A percentile compares a stretch with the other conserved stretches of the same genome.
These are phyloP conservation scores for Hassar affinis DNA, from an alignment of 2,113 vertebrate species.

Conservation along the genomic window DNA sequence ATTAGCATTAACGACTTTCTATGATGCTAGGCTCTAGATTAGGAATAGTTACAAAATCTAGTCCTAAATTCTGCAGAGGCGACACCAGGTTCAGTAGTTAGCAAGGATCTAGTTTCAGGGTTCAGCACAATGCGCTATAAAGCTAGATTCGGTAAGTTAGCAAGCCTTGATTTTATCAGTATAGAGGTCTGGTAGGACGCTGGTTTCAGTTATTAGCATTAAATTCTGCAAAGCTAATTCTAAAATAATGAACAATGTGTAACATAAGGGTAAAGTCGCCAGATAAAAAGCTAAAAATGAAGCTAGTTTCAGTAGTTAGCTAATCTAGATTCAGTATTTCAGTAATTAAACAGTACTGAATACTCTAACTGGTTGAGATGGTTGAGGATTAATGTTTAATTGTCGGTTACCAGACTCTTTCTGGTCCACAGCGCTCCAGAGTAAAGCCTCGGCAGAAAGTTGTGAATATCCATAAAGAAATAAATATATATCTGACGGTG, in stretches of 20 bases:
- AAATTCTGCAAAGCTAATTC: not conserved
- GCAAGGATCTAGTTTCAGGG: not conserved
- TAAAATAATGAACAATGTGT: not conserved
- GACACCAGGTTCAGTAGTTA: not conserved
- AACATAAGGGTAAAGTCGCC: not conserved
- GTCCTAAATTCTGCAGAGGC: not conserved
- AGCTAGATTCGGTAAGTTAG: not conserved
- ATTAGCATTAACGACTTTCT: not conserved
- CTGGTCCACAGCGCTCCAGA: constrained; percentile 35
- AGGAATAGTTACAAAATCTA: too few relatives aligned
- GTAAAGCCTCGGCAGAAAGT: constrained; percentile 56
- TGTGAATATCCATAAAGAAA: constrained; percentile 56
- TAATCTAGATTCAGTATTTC: not conserved
- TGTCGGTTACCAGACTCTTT: constrained; percentile 55
- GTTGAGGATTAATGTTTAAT: not conserved
- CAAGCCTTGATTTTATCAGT: not conserved
- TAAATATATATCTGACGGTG: not conserved
- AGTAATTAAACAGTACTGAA: not conserved
- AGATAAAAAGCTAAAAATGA: not conserved
- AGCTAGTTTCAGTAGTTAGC: not conserved
- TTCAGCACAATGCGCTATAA: not conserved
- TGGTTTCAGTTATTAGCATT: not conserved
- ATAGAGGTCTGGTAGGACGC: not conserved
- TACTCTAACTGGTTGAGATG: not conserved
- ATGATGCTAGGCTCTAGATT: not conserved